Conservation (phyloP, 2,113 vertebrate genomes). For the Puma concolor region DNA sequence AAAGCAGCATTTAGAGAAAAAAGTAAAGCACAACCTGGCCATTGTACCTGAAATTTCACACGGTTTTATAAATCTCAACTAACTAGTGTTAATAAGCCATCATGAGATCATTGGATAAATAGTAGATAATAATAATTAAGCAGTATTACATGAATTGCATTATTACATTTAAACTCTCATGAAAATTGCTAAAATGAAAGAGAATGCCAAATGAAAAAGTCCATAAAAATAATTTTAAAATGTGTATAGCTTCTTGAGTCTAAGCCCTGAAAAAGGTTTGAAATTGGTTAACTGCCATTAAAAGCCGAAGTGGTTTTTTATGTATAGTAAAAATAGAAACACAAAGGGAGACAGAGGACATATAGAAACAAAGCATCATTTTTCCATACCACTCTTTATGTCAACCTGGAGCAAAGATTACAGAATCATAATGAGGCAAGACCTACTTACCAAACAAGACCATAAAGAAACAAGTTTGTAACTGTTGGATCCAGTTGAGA, state of each 20-base stretch:
- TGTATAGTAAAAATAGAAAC: background rate
- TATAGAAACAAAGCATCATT: background rate
- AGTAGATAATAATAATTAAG: conserved; percentile 72
- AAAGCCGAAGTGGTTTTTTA: background rate
- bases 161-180: conserved; percentile 58
- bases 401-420: background rate
- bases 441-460: background rate
- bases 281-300: background rate
- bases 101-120: conserved; percentile 73
- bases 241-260: background rate
- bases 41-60: conserved; percentile 38
- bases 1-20: conserved; percentile 62
- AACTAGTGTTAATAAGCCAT: conserved; percentile 75
- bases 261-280: background rate
- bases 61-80: conserved; percentile 68
- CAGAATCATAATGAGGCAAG: background rate
- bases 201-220: background rate
- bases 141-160: conserved; percentile 54
- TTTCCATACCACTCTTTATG: background rate
- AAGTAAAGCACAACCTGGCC: background rate
- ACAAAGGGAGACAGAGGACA: background rate
- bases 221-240: conserved; percentile 38
- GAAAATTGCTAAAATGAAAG: conserved; percentile 62
- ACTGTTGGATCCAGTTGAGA: background rate
- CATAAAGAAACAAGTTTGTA: background rate